A percentile compares a stretch with the other conserved stretches of the same genome.
Conservation (phyloP, 2,113 vertebrate species). For the Prolemur simus region DNA sequence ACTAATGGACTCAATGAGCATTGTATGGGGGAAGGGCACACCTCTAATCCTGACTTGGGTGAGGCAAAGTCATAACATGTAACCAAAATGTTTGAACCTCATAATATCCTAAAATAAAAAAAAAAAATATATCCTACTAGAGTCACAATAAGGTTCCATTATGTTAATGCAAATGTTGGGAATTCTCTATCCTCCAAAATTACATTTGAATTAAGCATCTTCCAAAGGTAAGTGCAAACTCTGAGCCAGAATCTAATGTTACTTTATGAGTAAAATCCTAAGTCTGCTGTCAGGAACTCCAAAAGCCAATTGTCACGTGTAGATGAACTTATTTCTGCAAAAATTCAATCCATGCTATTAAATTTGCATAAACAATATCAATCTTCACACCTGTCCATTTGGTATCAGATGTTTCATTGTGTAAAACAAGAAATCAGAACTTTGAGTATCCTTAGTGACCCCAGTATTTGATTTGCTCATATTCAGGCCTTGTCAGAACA, state of each 20-base stretch:
- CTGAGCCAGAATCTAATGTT: background rate
- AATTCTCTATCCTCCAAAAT: background rate
- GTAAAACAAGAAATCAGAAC: slow-evolving; percentile 26
- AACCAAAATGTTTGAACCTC: too few species aligned
- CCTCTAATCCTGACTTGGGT: too few species aligned
- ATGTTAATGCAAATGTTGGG: background rate
- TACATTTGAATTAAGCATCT: background rate
- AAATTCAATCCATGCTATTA: background rate
- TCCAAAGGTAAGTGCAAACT: background rate
- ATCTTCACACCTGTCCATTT: slow-evolving; percentile 54
- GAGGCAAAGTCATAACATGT: too few species aligned
- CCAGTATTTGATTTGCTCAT: background rate
- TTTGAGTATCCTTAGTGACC: background rate
- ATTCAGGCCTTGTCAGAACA: background rate
- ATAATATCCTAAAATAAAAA: too few species aligned
- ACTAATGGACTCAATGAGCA: too few species aligned
- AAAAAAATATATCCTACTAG: background rate
- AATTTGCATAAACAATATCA: slow-evolving; percentile 1
- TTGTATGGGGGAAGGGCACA: too few species aligned
- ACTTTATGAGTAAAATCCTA: background rate
- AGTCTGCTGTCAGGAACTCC: background rate
- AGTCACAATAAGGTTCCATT: background rate
- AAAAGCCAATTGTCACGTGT: background rate
- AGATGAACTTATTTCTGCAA: background rate
- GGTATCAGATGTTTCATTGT: background rate